Evolutionary conservation across 2,797 vertebrate species (phyloP).

Genomic region (Acipenser transmontanus): DNA sequence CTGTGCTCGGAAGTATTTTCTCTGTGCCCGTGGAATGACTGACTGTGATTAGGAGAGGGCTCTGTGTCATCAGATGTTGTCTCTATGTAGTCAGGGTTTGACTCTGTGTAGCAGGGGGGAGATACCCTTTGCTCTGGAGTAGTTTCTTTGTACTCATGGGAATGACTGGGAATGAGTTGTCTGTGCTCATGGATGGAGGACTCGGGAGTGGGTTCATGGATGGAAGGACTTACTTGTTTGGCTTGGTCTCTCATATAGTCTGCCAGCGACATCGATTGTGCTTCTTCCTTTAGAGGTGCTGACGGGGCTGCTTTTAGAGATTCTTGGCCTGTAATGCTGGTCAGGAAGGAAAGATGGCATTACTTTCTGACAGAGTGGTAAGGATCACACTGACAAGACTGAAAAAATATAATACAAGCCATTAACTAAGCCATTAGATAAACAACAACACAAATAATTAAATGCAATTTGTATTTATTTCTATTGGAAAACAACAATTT

Average conservation of each 20-base stretch:
- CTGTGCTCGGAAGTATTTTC: no score
- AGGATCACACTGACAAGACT: no score
- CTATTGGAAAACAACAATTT: no score
- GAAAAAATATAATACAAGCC: no score
- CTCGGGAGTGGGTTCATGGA: constrained; percentile 52
- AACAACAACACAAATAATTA: no score
- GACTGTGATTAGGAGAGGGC: not conserved
- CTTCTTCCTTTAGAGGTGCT: constrained; percentile 45
- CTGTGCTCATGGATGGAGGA: no score
- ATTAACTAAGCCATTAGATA: no score
- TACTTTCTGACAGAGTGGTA: no score
- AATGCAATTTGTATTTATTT: no score
- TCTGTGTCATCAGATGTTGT: not conserved
- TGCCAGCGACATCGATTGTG: constrained; percentile 1
- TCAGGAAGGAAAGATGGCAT: no score
- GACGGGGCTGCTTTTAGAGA: constrained; percentile 36
- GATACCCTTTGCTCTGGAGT: constrained; percentile 19
- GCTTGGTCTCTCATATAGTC: constrained; percentile 39
- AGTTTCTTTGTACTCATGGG: constrained; percentile 27
- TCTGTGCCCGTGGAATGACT: not conserved
- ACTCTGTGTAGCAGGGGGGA: constrained; percentile 23
- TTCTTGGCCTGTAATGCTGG: no score
- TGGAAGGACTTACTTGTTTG: constrained; percentile 69
- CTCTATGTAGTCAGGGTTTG: not conserved
- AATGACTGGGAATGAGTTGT: not conserved